Evolutionary conservation across 2,797 vertebrate species (phyloP).

Genomic region (Anabas testudineus): DNA sequence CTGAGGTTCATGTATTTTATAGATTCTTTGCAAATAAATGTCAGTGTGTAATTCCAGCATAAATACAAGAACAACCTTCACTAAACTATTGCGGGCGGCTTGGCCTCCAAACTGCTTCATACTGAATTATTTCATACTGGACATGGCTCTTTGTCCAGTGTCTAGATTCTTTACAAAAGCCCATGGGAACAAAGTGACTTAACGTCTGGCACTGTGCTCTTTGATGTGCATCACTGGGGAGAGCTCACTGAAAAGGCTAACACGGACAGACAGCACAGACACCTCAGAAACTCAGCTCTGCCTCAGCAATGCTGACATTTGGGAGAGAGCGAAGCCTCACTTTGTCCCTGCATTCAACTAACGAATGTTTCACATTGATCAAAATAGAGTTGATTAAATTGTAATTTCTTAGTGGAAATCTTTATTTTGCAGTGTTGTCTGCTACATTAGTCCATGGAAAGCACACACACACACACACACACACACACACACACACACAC

Average conservation of each 20-base stretch:
- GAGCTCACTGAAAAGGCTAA: conserved; percentile 50
- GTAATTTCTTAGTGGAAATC: too few relatives aligned
- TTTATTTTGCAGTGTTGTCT: too few relatives aligned
- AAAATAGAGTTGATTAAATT: conserved; percentile 9
- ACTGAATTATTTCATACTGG: conserved; percentile 41
- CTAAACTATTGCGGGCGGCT: conserved; percentile 30
- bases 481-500: neutral
- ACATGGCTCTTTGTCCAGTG: conserved; percentile 24
- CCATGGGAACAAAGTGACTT: conserved; percentile 62
- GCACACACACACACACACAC: too few relatives aligned
- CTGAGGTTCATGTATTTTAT: conserved; percentile 37
- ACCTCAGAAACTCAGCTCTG: conserved; percentile 29
- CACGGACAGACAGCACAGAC: conserved; percentile 39
- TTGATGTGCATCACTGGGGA: conserved; percentile 56
- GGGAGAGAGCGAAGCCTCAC: conserved; percentile 14
- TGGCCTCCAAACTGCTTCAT: conserved; percentile 33
- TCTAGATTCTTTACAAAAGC: conserved; percentile 47
- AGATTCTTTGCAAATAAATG: conserved; percentile 32
- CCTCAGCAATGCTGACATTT: conserved; percentile 59
- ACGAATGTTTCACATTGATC: neutral
- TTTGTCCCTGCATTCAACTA: conserved; percentile 1
- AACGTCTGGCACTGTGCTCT: conserved; percentile 43
- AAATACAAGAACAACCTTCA: conserved; percentile 48
- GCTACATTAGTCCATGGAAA: too few relatives aligned
- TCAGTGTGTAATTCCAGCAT: conserved; percentile 39